Conservation (phyloP, 2,888 invertebrate species). For the Theretra japonica region DNA sequence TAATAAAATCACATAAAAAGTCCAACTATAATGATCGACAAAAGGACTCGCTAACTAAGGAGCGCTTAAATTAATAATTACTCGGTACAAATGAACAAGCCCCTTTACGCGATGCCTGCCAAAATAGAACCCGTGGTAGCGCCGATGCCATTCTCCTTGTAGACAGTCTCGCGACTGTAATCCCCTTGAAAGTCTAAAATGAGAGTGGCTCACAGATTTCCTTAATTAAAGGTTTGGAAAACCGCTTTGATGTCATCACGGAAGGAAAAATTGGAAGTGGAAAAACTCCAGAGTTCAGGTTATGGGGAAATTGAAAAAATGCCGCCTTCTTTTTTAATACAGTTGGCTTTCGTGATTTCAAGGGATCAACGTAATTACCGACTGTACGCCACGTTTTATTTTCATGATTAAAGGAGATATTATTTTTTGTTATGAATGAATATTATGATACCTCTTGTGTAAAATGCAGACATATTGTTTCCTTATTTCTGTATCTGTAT, state of each 20-base stretch:
- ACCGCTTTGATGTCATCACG: slow-evolving; percentile 43
- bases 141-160: slow-evolving; percentile 25
- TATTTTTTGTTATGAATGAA: background rate
- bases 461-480: background rate
- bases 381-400: background rate
- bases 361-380: background rate
- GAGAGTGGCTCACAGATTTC: slow-evolving; percentile 51
- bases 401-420: background rate
- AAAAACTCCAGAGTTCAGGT: slow-evolving; percentile 13
- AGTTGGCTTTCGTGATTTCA: background rate
- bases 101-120: slow-evolving; percentile 11
- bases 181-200: slow-evolving; percentile 52
- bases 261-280: slow-evolving; percentile 32
- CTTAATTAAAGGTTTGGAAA: slow-evolving; percentile 51
- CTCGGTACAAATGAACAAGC: slow-evolving; percentile 1
- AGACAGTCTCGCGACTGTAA: slow-evolving; percentile 33
- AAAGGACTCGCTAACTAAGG: too few species aligned
- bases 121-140: slow-evolving; percentile 14
- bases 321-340: slow-evolving; percentile 29
- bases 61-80: background rate
- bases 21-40: too few species aligned
- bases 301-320: slow-evolving; percentile 20
- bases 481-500: too few species aligned
- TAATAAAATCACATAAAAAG: too few species aligned
- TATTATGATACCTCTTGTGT: background rate